Percentiles rank a stretch among this genome's conserved stretches.
Evolutionary conservation across 2,113 vertebrate genomes (phyloP).

Genomic region (Argyrosomus japonicus): DNA sequence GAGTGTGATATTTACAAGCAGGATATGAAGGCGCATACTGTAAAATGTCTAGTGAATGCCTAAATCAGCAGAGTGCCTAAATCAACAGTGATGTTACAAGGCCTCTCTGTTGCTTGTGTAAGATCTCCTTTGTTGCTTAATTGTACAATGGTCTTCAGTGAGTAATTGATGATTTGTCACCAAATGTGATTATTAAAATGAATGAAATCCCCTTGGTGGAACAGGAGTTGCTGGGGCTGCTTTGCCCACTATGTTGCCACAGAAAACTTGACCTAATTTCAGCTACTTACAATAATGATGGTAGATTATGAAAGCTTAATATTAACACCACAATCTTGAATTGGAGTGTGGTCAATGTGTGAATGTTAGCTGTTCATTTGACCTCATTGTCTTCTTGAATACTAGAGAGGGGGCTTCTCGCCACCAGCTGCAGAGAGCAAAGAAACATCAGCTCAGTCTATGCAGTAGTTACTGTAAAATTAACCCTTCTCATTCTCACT

Average conservation of each 20-base stretch:
- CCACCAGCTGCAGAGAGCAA: slow-evolving; percentile 37
- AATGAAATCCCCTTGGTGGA: not conserved
- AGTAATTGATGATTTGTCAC: not conserved
- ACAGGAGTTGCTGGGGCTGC: not conserved
- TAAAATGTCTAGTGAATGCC: not conserved
- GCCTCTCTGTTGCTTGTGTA: not conserved
- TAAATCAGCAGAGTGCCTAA: not conserved
- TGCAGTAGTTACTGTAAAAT: slow-evolving; percentile 36
- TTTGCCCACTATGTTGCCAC: not conserved
- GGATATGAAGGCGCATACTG: not conserved
- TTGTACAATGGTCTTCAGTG: not conserved
- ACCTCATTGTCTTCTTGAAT: slow-evolving; percentile 19
- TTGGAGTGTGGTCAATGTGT: not conserved
- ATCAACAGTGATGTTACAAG: not conserved
- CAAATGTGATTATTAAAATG: not conserved
- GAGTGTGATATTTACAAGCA: not conserved
- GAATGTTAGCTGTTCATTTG: slow-evolving; percentile 23
- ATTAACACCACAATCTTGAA: not conserved
- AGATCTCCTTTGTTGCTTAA: not conserved
- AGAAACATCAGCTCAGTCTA: slow-evolving; percentile 35
- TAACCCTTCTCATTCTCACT: slow-evolving; percentile 42
- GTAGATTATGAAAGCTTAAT: not conserved
- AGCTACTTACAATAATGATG: not conserved
- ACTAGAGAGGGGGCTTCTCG: not conserved
- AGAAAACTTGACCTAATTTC: slow-evolving; percentile 3